Conservation (phyloP, 2,888 invertebrate species). For the Idaea dimidiata region DNA sequence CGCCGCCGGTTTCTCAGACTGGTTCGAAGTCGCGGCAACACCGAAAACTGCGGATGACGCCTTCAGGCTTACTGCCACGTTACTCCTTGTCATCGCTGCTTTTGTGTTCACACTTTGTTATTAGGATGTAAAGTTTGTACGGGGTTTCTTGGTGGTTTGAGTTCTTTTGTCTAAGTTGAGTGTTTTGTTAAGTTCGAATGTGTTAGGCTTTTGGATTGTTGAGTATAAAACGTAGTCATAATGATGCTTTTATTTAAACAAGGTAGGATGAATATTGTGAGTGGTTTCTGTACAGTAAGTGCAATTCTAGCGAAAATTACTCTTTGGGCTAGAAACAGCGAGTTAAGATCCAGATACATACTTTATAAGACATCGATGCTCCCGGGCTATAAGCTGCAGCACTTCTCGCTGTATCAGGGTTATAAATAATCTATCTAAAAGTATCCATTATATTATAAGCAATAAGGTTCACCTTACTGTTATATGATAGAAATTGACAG, state of each 20-base stretch:
- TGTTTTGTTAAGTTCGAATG: neutral
- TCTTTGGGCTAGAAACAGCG: too few species aligned
- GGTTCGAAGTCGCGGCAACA: constrained; percentile 43
- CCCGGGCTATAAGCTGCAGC: too few species aligned
- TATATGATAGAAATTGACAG: neutral
- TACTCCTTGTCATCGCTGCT: constrained; percentile 36
- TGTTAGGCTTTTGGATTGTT: neutral
- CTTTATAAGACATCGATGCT: too few species aligned
- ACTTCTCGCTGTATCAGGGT: too few species aligned
- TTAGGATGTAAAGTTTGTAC: constrained; percentile 17
- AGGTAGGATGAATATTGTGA: neutral
- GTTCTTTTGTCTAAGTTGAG: neutral
- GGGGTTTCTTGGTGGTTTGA: constrained; percentile 5
- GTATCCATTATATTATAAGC: neutral
- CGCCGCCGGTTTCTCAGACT: constrained; percentile 65
- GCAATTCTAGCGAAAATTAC: too few species aligned
- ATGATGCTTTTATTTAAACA: neutral
- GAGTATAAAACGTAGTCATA: neutral
- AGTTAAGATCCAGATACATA: too few species aligned
- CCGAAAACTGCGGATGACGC: constrained; percentile 42
- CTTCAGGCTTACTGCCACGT: constrained; percentile 21
- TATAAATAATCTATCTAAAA: neutral
- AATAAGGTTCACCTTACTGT: neutral
- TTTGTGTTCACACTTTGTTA: constrained; percentile 33
- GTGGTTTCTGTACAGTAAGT: too few species aligned